Percentiles rank a stretch among this genome's conserved stretches.
Conservation (phyloP, 2,797 vertebrate genomes). For the Danio albolineatus region DNA sequence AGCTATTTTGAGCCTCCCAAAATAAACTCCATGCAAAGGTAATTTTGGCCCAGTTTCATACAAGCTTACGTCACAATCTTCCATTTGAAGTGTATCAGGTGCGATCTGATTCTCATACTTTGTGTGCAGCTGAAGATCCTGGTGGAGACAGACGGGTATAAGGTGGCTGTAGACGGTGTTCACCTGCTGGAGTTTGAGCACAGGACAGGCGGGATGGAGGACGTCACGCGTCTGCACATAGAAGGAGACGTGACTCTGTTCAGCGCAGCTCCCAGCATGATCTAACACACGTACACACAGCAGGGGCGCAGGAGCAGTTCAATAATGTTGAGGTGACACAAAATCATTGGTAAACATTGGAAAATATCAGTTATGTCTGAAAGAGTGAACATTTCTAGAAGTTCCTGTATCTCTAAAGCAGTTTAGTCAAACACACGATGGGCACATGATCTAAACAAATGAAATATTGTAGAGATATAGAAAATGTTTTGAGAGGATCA, state of each 20-base stretch:
- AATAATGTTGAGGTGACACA: constrained; percentile 4
- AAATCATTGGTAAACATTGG: not conserved
- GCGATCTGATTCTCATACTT: not conserved
- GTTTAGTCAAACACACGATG: constrained; percentile 4
- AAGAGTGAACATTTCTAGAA: constrained; percentile 5
- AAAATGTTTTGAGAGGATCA: not conserved
- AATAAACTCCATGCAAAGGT: too few species aligned
- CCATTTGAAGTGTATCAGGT: too few species aligned
- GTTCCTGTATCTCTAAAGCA: not conserved
- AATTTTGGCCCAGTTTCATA: too few species aligned
- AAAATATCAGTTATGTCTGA: constrained; percentile 13
- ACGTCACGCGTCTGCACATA: constrained; percentile 82
- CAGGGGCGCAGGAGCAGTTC: not conserved
- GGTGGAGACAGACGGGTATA: constrained; percentile 86
- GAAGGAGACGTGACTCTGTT: constrained; percentile 84
- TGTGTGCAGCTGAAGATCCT: constrained; percentile 88
- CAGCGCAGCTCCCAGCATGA: constrained; percentile 79
- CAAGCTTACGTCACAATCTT: too few species aligned
- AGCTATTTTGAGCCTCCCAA: too few species aligned
- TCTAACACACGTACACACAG: constrained; percentile 69
- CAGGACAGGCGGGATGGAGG: constrained; percentile 81
- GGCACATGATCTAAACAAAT: not conserved
- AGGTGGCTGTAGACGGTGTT: constrained; percentile 86
- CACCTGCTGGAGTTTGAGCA: constrained; percentile 90
- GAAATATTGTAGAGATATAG: not conserved